Percentiles rank a stretch among this genome's conserved stretches.
phyloP scores from a whole-genome alignment of 2,888 invertebrate genomes.

The Conops quadrifasciatus region DNA sequence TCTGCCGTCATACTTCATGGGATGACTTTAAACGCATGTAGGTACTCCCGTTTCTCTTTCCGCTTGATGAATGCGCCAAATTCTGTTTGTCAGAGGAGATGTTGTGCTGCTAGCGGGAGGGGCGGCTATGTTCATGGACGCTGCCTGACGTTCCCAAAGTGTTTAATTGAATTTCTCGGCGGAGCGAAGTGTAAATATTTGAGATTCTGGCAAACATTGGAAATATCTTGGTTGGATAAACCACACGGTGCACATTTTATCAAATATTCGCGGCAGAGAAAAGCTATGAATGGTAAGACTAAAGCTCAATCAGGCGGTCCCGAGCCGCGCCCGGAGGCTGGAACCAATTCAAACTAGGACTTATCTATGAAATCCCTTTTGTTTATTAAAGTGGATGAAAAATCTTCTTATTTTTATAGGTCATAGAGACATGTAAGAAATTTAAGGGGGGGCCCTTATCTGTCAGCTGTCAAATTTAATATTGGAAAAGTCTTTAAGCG shows the following conservation, averaged over 20 bases:
- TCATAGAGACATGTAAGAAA: too few species aligned
- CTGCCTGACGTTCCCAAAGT: conserved; percentile 19
- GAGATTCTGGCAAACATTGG: conserved; percentile 16
- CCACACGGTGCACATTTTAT: conserved; percentile 2
- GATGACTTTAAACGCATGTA: conserved; percentile 6
- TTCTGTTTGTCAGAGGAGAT: conserved; percentile 13
- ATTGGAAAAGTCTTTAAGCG: too few species aligned
- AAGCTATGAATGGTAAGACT: too few species aligned
- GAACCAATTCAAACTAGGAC: too few species aligned
- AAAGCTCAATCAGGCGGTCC: too few species aligned
- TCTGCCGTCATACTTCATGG: conserved; percentile 19
- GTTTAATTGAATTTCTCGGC: conserved; percentile 31
- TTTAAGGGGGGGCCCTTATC: too few species aligned
- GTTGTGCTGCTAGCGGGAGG: conserved; percentile 10
- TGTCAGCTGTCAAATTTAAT: too few species aligned
- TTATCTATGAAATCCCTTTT: too few species aligned
- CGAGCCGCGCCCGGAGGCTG: too few species aligned
- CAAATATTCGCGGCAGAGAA: conserved; percentile 11
- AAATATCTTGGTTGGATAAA: conserved; percentile 17
- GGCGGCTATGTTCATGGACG: conserved; percentile 9
- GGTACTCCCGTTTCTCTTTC: not conserved
- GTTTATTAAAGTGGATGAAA: too few species aligned
- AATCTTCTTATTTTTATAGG: too few species aligned
- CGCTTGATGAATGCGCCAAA: not conserved
- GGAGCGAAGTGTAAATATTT: conserved; percentile 31